Conservation (phyloP, 2,797 vertebrate species). For the Ispidina lecontei region DNA sequence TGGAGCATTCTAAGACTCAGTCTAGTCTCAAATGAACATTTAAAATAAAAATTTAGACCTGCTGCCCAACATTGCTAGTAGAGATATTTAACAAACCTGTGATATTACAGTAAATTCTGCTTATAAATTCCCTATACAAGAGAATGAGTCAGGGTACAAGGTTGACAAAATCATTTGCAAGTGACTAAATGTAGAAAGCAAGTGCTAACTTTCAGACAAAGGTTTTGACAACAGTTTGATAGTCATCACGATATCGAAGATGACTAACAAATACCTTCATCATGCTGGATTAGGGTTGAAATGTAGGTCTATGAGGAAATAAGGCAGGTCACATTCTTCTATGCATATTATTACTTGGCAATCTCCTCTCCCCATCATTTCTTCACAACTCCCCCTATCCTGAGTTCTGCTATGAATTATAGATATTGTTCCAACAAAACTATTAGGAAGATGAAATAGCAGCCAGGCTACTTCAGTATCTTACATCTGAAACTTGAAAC, state of each 20-base stretch:
- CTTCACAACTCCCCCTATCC: conserved; percentile 4
- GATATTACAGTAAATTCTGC: background rate
- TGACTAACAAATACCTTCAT: background rate
- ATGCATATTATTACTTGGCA: background rate
- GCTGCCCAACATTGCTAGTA: background rate
- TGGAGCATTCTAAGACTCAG: background rate
- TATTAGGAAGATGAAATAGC: conserved; percentile 34
- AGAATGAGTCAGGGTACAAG: background rate
- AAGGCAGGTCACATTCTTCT: conserved; percentile 11
- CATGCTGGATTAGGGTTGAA: background rate
- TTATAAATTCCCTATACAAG: background rate
- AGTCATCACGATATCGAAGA: background rate
- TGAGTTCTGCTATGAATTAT: conserved; percentile 13
- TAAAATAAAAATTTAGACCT: background rate
- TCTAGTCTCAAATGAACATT: background rate
- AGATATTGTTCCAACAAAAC: conserved; percentile 49
- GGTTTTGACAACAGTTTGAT: background rate
- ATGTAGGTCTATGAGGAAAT: background rate
- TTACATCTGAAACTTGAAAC: conserved; percentile 16
- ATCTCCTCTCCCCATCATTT: conserved; percentile 5
- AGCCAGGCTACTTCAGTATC: conserved; percentile 11
- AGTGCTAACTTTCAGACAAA: background rate
- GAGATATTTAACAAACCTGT: conserved; percentile 10
- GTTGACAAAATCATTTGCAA: background rate
- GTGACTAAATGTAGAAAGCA: background rate